Evolutionary conservation across 2,888 invertebrate species (phyloP).

Genomic region (Coecobrya sp.): DNA sequence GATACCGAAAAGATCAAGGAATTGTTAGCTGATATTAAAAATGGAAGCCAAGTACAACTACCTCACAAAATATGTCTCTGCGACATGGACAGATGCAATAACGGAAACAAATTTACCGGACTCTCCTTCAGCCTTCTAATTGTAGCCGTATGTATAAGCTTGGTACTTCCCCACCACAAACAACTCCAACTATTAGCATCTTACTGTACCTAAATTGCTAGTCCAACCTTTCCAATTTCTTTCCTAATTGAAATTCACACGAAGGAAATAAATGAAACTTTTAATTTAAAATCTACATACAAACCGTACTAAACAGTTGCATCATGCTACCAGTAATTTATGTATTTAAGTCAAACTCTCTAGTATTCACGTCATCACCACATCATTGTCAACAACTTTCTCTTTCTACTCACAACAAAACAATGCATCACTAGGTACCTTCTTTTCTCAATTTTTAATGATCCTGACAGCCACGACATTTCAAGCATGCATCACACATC

Average conservation of each 20-base stretch:
- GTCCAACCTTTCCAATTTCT: too few relatives aligned
- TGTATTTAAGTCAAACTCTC: too few relatives aligned
- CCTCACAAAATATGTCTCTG: not conserved
- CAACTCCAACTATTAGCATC: too few relatives aligned
- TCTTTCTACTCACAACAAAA: not conserved
- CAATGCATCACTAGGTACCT: not conserved
- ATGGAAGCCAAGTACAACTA: not conserved
- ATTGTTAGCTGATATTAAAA: not conserved
- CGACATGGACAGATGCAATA: not conserved
- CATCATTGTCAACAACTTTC: too few relatives aligned
- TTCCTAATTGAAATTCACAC: too few relatives aligned
- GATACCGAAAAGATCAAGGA: not conserved
- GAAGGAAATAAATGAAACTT: too few relatives aligned
- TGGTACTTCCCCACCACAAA: not conserved
- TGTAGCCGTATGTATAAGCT: not conserved
- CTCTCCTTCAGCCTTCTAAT: not conserved
- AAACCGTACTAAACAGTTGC: too few relatives aligned
- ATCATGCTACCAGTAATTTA: too few relatives aligned
- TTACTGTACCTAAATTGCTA: too few relatives aligned
- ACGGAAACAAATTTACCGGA: not conserved
- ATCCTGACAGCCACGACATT: conserved; percentile 31
- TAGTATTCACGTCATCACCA: too few relatives aligned
- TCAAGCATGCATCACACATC: conserved; percentile 31
- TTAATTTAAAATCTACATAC: too few relatives aligned
- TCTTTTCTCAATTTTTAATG: conserved; percentile 30